Base-by-base conservation (phyloP, 2,888 invertebrate species). In the Enchytraeus crypticus region DNA sequence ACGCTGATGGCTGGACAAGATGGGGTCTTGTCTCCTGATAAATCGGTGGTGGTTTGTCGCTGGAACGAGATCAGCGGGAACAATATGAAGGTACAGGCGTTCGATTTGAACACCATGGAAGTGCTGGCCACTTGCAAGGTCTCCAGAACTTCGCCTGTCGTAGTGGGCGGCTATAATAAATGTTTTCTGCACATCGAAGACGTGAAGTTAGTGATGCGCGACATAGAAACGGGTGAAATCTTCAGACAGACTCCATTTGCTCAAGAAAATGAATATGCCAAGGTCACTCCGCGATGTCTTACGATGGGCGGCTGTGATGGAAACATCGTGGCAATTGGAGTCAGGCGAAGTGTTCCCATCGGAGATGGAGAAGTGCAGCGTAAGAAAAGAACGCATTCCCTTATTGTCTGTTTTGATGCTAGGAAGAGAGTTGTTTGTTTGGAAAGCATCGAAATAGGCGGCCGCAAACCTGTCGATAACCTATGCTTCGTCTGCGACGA, bases 401-500 rank as follows among this genome's bases (percentile, higher is more conserved):
- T 26, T n/a, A 61, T 64, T 14, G 46, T 14, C 30, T 5, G 59
- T 5, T 33, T 64, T n/a, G 60, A 64, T 38, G 27, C 60, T 18
- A 26, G 27, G 23, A 21, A 49, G 38, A 0, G 27, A 4, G 18
- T 32, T 26, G 49, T 23, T 5, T 27, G 38, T 27, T 18, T 49
- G 29, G 38, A 33, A 4, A 57, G 38, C 26, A 33, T 56, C 18
- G 26, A 21, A 43, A 30, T 30, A 23, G 32, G 45, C 18, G 46
- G 51, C 5, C 49, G 45, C 29, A 66, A 59, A 45, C 43, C 18
- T 14, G 33, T 64, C 18, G 62, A 61, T 23, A 38, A n/a, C 1
- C 29, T 66, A 11, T 49, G 51, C 47, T 64, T 66, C 45, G 54
- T 55, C 5, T 11, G 34, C n/a, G 60, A 65, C 29, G 64, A 66